These are phyloP conservation scores for Cuniculus paca DNA, from an alignment of 2,797 vertebrate genomes.

Conservation along the genomic window DNA sequence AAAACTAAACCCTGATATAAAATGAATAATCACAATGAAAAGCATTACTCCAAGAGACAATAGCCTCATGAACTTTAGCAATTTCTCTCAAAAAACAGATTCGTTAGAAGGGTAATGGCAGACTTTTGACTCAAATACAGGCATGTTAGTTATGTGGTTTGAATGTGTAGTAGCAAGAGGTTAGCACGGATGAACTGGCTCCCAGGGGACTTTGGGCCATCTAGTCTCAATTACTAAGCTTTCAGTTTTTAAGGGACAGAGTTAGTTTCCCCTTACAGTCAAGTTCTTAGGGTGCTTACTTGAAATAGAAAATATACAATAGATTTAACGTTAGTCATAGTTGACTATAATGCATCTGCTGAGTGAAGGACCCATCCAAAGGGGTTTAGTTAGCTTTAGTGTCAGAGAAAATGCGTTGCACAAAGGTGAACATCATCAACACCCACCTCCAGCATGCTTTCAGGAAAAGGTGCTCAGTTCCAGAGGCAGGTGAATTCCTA, in stretches of 20 bases:
- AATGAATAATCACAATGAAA: not conserved
- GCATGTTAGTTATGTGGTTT: slow-evolving; percentile 40
- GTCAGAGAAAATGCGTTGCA: not conserved
- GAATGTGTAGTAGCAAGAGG: slow-evolving; percentile 40
- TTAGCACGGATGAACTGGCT: not conserved
- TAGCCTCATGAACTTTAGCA: slow-evolving; percentile 2
- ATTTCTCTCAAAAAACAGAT: slow-evolving; percentile 60
- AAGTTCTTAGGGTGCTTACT: not conserved
- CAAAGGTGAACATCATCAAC: not conserved
- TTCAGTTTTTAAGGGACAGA: not conserved
- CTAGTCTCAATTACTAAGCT: not conserved
- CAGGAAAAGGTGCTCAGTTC: not conserved
- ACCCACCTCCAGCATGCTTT: not conserved
- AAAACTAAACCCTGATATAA: slow-evolving; percentile 15
- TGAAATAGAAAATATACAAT: not conserved
- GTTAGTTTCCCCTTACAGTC: not conserved
- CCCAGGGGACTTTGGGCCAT: not conserved
- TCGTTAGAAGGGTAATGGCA: slow-evolving; percentile 50
- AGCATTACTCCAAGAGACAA: not conserved
- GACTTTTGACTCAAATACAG: slow-evolving; percentile 43
- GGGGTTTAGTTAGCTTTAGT: not conserved
- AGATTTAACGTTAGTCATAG: not conserved
- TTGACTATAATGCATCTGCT: not conserved
- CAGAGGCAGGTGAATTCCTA: not conserved
- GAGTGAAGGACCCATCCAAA: not conserved